A percentile compares a stretch with the other conserved stretches of the same genome.
phyloP scores from a whole-genome alignment of 2,113 vertebrate genomes.

The Rhinoderma darwinii region DNA sequence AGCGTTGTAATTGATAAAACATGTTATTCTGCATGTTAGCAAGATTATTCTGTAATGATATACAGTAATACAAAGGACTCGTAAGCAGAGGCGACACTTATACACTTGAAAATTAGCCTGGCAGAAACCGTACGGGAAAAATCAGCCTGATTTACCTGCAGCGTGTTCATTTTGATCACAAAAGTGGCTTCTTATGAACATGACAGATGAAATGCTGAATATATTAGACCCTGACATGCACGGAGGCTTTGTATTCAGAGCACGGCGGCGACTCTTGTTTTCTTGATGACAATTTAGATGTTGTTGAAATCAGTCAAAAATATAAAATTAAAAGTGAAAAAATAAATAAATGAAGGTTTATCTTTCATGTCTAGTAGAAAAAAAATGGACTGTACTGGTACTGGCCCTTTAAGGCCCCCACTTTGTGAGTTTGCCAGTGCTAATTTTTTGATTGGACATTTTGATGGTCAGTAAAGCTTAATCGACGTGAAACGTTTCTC shows the following conservation, averaged over 20 bases:
- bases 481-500: too few species aligned
- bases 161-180: slow-evolving; percentile 7
- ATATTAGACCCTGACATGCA: background rate
- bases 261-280: background rate
- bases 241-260: background rate
- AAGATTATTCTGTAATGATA: background rate
- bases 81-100: background rate
- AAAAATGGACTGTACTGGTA: background rate
- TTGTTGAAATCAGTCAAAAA: slow-evolving; percentile 22
- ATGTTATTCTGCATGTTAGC: background rate
- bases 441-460: too few species aligned
- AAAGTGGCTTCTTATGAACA: slow-evolving; percentile 14
- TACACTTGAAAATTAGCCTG: slow-evolving; percentile 9
- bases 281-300: slow-evolving; percentile 30
- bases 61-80: background rate
- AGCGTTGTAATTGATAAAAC: background rate
- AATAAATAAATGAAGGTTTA: background rate
- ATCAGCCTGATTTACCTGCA: background rate
- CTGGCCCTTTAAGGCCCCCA: background rate
- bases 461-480: too few species aligned
- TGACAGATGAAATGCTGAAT: slow-evolving; percentile 38
- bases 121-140: background rate
- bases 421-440: background rate
- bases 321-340: background rate
- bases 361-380: background rate